Base-by-base conservation (phyloP, 2,888 invertebrate species). In the Drosophila pegasa region DNA sequence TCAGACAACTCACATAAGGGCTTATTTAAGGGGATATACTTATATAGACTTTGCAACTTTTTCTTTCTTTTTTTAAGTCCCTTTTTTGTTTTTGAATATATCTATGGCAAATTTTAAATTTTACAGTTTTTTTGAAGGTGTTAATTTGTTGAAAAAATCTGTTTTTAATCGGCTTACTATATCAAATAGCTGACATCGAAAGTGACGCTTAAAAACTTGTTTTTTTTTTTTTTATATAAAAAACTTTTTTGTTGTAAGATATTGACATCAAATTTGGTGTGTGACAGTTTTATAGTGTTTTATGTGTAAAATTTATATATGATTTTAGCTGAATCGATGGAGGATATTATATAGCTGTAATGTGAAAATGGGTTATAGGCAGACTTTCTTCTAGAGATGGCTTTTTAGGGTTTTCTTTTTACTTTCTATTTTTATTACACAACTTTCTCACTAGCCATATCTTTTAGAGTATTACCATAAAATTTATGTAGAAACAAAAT, bases 191-290 rank as follows among this genome's bases (percentile, higher is more conserved):
- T 40, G 18, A 4, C 20, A 16, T 25, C 1, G n/a, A 2, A 25
- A 43, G 0, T 9, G 0, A 1, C 0, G 3, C 3, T 25, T 9
- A 7, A 22, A 22, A 22, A 22, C 1, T 22, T 6, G 7, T 0
- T 22, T 22, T 14, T 22, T 22, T 6, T 2, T 0, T 22, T 22
- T 14, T 22, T 22, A 1, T 22, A 22, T 22, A 22, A 22, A 25
- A n/a, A n/a, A 8, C 3, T 25, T 25, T 25, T 14, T 22, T 43
- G 8, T 14, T 25, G 1, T 8, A n/a, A 43, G 2, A 43, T 25
- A n/a, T 43, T 4, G 2, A 5, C 10, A 6, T 5, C 2, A 37
- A 9, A n/a, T 16, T 25, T n/a, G n/a, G 5, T 16, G 6, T 45
- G 2, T 18, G 38, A 0, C 0, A 10, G 18, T 5, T 38, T 12